These are phyloP conservation scores for Caenorhabditis sp. DNA, from an alignment of 2,888 invertebrate species.

Conservation along the genomic window DNA sequence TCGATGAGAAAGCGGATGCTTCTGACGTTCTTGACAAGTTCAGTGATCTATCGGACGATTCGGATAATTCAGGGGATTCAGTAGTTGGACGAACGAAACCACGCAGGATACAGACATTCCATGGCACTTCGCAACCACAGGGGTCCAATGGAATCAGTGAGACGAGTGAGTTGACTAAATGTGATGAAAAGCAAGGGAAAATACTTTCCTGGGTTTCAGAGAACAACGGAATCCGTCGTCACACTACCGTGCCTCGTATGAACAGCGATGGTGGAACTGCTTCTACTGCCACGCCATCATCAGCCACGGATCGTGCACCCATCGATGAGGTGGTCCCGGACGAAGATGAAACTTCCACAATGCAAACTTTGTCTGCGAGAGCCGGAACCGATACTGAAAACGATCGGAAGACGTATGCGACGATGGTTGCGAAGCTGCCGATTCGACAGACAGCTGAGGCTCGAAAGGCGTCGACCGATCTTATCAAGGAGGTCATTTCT, in stretches of 20 bases:
- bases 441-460: slow-evolving; percentile 53
- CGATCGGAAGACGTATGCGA: slow-evolving; percentile 58
- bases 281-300: neutral
- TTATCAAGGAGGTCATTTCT: slow-evolving; percentile 65
- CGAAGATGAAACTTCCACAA: slow-evolving; percentile 25
- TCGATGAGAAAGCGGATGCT: slow-evolving; percentile 69
- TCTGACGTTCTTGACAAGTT: slow-evolving; percentile 58
- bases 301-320: slow-evolving; percentile 33
- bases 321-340: slow-evolving; percentile 43
- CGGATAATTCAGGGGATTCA: slow-evolving; percentile 64
- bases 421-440: slow-evolving; percentile 58
- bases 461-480: slow-evolving; percentile 58
- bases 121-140: slow-evolving; percentile 64
- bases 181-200: no score
- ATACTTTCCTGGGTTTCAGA: slow-evolving; percentile 44
- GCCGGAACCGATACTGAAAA: slow-evolving; percentile 38
- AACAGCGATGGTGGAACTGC: slow-evolving; percentile 44
- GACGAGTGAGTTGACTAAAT: slow-evolving; percentile 31
- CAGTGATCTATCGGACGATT: slow-evolving; percentile 64
- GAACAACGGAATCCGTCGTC: slow-evolving; percentile 65
- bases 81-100: slow-evolving; percentile 48
- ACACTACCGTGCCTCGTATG: slow-evolving; percentile 73
- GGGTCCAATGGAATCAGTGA: slow-evolving; percentile 18
- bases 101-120: slow-evolving; percentile 71
- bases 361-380: slow-evolving; percentile 6